Evolutionary conservation across 1,140 invertebrate species (phyloP).

Genomic region (Cyrtorhinus lividipennis): DNA sequence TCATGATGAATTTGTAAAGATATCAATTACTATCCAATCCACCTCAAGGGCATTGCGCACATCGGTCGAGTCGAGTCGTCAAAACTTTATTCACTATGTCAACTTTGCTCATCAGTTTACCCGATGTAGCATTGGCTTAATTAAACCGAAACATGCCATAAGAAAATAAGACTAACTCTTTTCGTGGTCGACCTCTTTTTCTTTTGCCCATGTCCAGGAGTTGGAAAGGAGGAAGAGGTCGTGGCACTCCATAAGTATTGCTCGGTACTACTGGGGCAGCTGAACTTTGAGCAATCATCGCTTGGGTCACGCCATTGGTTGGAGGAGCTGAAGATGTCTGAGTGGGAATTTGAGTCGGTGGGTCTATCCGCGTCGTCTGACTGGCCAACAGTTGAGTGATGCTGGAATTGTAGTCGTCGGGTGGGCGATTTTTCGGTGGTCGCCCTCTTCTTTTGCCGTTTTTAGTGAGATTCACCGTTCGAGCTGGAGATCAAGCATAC

Average conservation of each 20-base stretch:
- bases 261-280: background rate
- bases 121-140: no score
- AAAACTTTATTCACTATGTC: no score
- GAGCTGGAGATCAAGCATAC: no score
- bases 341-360: no score
- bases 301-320: background rate
- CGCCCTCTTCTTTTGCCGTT: background rate
- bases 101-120: no score
- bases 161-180: no score
- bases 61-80: no score
- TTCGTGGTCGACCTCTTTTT: background rate
- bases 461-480: background rate
- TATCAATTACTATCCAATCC: no score
- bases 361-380: background rate
- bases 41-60: no score
- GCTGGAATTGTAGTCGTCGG: background rate
- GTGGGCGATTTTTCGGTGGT: background rate
- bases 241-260: background rate
- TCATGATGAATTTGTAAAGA: no score
- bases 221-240: background rate
- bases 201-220: background rate
- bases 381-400: background rate
- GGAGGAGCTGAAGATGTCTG: background rate
- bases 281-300: background rate
- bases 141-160: no score